Conservation (phyloP, 2,113 vertebrate species). For the Indicator indicator region DNA sequence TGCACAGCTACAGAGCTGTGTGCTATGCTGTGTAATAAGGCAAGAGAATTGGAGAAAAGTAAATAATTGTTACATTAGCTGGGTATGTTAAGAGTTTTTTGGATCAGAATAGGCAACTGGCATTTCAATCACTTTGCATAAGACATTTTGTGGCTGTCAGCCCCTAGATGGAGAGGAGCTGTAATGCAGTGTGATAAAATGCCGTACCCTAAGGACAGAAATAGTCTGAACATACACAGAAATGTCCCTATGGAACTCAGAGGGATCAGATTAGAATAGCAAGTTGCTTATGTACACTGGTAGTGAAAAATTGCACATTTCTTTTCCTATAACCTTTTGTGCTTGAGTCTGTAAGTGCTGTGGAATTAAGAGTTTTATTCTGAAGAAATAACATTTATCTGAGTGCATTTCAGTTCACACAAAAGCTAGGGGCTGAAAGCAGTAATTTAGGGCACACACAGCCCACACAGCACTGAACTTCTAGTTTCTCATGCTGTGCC, state of each 20-base stretch:
- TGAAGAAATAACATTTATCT: slow-evolving; percentile 4
- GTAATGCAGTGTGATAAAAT: slow-evolving; percentile 9
- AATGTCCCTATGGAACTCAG: neutral
- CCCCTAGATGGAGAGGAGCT: neutral
- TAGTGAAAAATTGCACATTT: neutral
- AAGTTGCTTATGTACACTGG: neutral
- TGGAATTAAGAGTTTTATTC: neutral
- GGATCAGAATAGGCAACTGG: neutral
- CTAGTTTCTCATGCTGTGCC: neutral
- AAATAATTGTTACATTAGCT: neutral
- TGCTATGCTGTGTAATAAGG: neutral
- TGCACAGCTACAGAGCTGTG: neutral
- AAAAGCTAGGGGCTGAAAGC: neutral
- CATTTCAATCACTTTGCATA: slow-evolving; percentile 26
- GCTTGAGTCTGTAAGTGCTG: neutral
- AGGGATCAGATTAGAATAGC: neutral
- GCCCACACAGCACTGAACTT: neutral
- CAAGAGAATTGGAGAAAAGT: neutral
- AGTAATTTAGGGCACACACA: neutral
- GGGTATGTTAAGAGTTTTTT: neutral
- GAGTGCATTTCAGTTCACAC: slow-evolving; percentile 8
- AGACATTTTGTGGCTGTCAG: neutral
- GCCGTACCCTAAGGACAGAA: slow-evolving; percentile 24
- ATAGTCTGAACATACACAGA: neutral
- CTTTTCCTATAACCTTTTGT: neutral